Base-by-base conservation (phyloP, 2,888 invertebrate genomes). In the Trachelus troglodyta region DNA sequence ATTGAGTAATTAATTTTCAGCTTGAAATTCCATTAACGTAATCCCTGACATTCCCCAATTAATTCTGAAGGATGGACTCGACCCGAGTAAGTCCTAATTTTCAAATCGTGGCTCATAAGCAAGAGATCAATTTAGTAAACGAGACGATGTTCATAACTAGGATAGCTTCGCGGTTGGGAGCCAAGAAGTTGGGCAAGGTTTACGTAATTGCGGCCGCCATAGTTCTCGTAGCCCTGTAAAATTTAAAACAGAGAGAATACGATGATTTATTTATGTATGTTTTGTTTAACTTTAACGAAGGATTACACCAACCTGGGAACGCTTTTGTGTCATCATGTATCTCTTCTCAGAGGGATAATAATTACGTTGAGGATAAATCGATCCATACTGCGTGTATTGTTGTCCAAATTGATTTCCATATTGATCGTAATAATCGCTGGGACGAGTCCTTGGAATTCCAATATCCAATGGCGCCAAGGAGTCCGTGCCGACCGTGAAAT, bases 341-440 rank as follows among this genome's bases (percentile, higher is more conserved):
- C 90, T 88, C 79, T 91, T 91, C 78, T 91, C 90, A 4, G 88
- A 87, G 4, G 85, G 82, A 77, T 89, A 91, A 74, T 90, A 89
- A 15, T 83, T 80, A 12, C 81, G 81, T 40, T 83, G 82, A 4
- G 87, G 85, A 79, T 90, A 90, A 9, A 87, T 81, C 33, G 83
- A 75, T 2, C 83, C 85, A 73, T 90, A 90, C 68, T 88, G 90
- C 30, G 88, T 82, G 80, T 87, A 90, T 68, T 88, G 89, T 77
- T 83, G 87, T 30, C 81, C 80, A 1, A 83, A 86, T 35, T 85
- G 85, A 31, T 56, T 77, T 11, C 82, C 83, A 37, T 87, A 89
- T 77, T 87, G 89, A 4, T 90, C 89, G 79, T 90, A 89, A 71
- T 88, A 89, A 69, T 79, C 84, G 34, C 84, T 81, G 4, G 89